Percentiles rank a stretch among this genome's conserved stretches.
phyloP scores from a whole-genome alignment of 2,113 vertebrate genomes.

The Motacilla alba region DNA sequence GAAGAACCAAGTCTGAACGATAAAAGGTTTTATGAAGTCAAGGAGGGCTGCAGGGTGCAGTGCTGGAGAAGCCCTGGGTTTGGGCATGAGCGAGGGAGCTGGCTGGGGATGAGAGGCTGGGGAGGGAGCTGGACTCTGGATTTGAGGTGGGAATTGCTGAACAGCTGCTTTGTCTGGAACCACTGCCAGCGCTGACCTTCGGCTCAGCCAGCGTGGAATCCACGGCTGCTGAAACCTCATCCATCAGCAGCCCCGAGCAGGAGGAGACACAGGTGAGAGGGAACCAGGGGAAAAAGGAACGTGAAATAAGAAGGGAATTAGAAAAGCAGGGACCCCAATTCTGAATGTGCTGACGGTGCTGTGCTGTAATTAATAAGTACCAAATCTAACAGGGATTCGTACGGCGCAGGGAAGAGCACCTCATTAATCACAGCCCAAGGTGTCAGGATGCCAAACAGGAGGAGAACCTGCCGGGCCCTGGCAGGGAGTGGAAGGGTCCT shows the following conservation, averaged over 20 bases:
- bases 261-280: background rate
- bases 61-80: background rate
- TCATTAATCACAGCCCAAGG: conserved; percentile 62
- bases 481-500: background rate
- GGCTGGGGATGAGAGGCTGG: background rate
- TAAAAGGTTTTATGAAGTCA: background rate
- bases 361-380: conserved; percentile 66
- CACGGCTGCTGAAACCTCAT: conserved; percentile 22
- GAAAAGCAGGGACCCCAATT: conserved; percentile 55
- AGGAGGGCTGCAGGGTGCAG: background rate
- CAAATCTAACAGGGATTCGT: conserved; percentile 10
- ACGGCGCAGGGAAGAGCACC: conserved; percentile 5
- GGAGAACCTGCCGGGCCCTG: background rate
- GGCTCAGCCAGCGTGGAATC: background rate
- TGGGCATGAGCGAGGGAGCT: background rate
- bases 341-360: conserved; percentile 41
- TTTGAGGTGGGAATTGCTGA: background rate
- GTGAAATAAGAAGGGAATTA: conserved; percentile 16
- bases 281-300: background rate
- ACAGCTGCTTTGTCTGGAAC: background rate
- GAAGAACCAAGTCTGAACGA: accelerated
- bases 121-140: background rate
- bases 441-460: conserved; percentile 27
- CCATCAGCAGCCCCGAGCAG: conserved; percentile 16
- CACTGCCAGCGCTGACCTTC: background rate